Evolutionary conservation across 2,113 vertebrate species (phyloP), one percentile per base, ranked within the genome.

Genomic region (Solenodon paradoxus): DNA sequence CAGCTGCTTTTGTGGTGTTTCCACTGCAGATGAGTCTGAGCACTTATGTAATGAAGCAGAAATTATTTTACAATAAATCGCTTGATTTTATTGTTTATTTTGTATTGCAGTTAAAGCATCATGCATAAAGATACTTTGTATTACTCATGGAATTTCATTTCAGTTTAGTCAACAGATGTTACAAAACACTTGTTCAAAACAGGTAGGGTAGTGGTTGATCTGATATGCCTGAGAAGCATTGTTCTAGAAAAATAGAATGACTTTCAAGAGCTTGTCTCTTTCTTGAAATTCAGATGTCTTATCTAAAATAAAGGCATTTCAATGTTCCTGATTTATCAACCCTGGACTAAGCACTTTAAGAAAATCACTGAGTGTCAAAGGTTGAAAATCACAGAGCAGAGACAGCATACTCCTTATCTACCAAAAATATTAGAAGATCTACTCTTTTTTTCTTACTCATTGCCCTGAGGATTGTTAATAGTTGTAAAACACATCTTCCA

Each of bases 401-500:
- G 13, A 28, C 35, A 77, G 22, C 64, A 42, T 6, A 47, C 13
- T 9, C 5, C 51, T 79, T 49, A 10, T 64, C 82, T 66, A 64
- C 13, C 42, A 77, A 66, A 35, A 93, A 86, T 71, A 83, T 72
- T 20, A 84, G 79, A 20, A 42, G 45, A 61, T 59, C 47, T 81
- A 49, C 26, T 79, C 45, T 49, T 53, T 80, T 72, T 40, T 45
- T 83, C 69, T 95, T 45, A 57, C 42, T 94, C 45, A 86, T 19
- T 84, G 77, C 66, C 64, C 63, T 64, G 69, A 77, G 51, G 38
- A 63, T 69, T 85, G 92, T 93, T 93, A 94, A 92, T 26, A 95
- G 81, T 88, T 90, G 24, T 15, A 42, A 66, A 24, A 95, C 88
- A 94, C 53, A 85, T 59, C 90, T 92, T 78, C 71, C 72, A 45